These are phyloP conservation scores for Onthophagus taurus DNA, from an alignment of 1,140 invertebrate species.

Conservation along the genomic window DNA sequence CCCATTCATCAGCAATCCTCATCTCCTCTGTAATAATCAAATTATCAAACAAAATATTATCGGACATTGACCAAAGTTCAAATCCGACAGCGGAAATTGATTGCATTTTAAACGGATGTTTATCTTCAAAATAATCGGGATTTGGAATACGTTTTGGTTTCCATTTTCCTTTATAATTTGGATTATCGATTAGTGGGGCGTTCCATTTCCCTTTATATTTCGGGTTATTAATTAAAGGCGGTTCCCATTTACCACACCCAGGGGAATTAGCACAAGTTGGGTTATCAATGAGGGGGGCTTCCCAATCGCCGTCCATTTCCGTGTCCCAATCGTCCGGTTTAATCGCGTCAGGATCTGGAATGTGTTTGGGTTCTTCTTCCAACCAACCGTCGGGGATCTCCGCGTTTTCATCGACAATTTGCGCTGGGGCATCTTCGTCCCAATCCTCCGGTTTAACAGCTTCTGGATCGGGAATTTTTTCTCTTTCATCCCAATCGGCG, in stretches of 20 bases:
- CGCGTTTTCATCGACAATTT: conserved; percentile 83
- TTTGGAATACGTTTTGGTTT: conserved; percentile 76
- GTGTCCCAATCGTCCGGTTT: conserved; percentile 95
- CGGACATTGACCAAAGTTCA: conserved; percentile 97
- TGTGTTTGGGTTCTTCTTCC: conserved; percentile 81
- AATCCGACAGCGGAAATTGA: conserved; percentile 86
- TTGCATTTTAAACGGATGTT: conserved; percentile 83
- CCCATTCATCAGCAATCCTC: conserved; percentile 69
- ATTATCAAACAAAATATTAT: conserved; percentile 91
- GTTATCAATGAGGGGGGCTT: conserved; percentile 87
- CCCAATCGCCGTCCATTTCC: conserved; percentile 98
- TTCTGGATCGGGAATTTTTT: conserved; percentile 86
- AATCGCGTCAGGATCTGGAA: conserved; percentile 77
- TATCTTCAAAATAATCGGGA: conserved; percentile 89
- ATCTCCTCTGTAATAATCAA: conserved; percentile 83
- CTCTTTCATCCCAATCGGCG: conserved; percentile 92
- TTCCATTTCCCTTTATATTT: conserved; percentile 90
- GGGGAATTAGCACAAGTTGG: conserved; percentile 55
- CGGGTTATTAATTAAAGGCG: conserved; percentile 82
- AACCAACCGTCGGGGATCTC: conserved; percentile 89
- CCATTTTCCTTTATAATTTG: conserved; percentile 93
- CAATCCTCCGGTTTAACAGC: conserved; percentile 88
- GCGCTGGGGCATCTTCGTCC: conserved; percentile 86
- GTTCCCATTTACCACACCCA: conserved; percentile 88
- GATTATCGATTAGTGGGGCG: conserved; percentile 84